These are phyloP conservation scores for Abscondita cerata DNA, from an alignment of 2,888 invertebrate species.

Conservation along the genomic window DNA sequence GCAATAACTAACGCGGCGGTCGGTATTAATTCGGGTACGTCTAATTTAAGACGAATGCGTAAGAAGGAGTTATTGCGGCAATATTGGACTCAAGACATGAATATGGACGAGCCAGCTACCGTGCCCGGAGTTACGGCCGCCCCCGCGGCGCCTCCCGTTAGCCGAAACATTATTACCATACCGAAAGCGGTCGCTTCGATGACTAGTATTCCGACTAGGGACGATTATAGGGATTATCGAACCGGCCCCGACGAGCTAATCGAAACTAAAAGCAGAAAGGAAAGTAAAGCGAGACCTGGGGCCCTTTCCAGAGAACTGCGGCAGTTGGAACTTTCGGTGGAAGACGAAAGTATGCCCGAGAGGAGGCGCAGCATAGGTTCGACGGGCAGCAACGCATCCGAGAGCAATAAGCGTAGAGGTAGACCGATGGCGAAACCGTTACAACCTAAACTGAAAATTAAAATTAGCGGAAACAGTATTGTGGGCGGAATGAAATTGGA, in stretches of 20 bases:
- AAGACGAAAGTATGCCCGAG: slow-evolving; percentile 59
- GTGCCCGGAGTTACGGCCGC: slow-evolving; percentile 65
- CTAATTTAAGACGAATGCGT: slow-evolving; percentile 83
- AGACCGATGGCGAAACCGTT: slow-evolving; percentile 53
- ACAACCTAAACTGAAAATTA: slow-evolving; percentile 75
- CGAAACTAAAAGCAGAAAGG: slow-evolving; percentile 72
- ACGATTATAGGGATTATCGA: slow-evolving; percentile 74
- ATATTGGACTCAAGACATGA: slow-evolving; percentile 84
- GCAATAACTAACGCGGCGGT: slow-evolving; percentile 50
- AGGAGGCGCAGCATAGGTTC: slow-evolving; percentile 61
- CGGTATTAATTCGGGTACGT: slow-evolving; percentile 65
- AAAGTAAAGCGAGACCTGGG: slow-evolving; percentile 62
- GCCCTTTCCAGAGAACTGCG: slow-evolving; percentile 68
- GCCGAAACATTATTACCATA: slow-evolving; percentile 78
- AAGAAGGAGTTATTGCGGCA: slow-evolving; percentile 88
- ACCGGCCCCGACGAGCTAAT: slow-evolving; percentile 59
- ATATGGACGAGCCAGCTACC: slow-evolving; percentile 77
- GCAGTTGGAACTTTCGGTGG: slow-evolving; percentile 68
- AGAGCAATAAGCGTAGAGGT: slow-evolving; percentile 55
- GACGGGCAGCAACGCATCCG: slow-evolving; percentile 54
- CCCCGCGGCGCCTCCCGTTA: slow-evolving; percentile 65
- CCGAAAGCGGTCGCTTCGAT: slow-evolving; percentile 91
- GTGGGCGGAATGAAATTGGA: slow-evolving; percentile 57
- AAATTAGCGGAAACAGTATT: slow-evolving; percentile 62
- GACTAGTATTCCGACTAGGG: slow-evolving; percentile 85